These are phyloP conservation scores for Diabrotica undecimpunctata DNA, from an alignment of 1,140 invertebrate genomes.

Conservation along the genomic window DNA sequence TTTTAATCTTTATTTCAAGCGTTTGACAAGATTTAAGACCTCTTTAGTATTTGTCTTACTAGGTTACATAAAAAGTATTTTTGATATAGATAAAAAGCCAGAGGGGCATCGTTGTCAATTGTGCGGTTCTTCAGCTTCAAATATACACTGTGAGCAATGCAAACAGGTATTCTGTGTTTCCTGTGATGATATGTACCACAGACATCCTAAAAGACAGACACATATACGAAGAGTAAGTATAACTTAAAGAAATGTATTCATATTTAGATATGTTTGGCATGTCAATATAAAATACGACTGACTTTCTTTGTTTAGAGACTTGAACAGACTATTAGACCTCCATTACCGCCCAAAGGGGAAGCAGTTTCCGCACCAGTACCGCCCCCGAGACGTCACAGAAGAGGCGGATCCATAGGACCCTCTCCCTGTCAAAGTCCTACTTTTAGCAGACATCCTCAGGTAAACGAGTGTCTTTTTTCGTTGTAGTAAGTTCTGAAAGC, in stretches of 20 bases:
- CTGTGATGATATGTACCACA: slow-evolving; percentile 91
- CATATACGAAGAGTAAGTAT: slow-evolving; percentile 69
- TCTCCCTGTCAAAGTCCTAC: slow-evolving; percentile 48
- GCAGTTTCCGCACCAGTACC: slow-evolving; percentile 66
- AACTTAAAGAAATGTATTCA: not conserved
- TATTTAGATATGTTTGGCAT: not conserved
- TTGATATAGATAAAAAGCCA: slow-evolving; percentile 33
- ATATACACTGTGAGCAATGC: slow-evolving; percentile 76
- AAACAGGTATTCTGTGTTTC: slow-evolving; percentile 77
- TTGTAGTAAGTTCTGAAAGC: slow-evolving; percentile 17
- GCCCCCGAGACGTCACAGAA: slow-evolving; percentile 75
- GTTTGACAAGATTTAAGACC: no score
- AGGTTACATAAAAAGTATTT: no score
- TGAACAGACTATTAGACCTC: slow-evolving; percentile 57
- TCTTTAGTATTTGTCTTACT: no score
- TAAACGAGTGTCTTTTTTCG: slow-evolving; percentile 29
- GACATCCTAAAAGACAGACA: slow-evolving; percentile 79
- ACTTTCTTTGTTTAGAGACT: slow-evolving; percentile 22
- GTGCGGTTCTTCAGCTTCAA: slow-evolving; percentile 72
- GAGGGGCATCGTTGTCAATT: slow-evolving; percentile 68
- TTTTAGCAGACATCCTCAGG: slow-evolving; percentile 41
- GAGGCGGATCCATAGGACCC: slow-evolving; percentile 44
- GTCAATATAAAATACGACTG: not conserved
- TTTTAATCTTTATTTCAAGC: no score
- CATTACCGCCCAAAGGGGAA: slow-evolving; percentile 75